Conservation (phyloP, 2,113 vertebrate genomes). For the Pteruthius melanotis region DNA sequence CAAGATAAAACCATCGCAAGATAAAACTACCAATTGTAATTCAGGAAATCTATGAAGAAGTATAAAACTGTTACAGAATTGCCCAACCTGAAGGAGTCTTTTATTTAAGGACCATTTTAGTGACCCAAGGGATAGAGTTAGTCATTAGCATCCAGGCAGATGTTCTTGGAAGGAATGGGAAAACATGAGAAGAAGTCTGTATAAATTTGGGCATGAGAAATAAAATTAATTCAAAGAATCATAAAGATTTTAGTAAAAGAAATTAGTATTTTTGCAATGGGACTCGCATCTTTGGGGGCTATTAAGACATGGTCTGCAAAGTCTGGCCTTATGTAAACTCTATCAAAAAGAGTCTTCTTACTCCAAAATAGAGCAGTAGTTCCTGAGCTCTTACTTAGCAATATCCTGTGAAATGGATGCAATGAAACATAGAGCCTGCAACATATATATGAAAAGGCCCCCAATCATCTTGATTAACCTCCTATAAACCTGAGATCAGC, state of each 20-base stretch:
- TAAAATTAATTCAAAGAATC: not conserved
- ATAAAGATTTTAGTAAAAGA: not conserved
- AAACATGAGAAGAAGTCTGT: not conserved
- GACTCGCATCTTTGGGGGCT: not conserved
- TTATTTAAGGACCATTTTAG: not conserved
- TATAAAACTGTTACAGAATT: not conserved
- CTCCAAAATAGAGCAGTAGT: not conserved
- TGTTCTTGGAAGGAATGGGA: not conserved
- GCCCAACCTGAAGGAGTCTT: not conserved
- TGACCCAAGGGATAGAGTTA: not conserved
- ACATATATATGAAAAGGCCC: not conserved
- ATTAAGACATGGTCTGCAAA: not conserved
- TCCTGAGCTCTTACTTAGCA: not conserved
- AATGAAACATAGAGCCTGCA: not conserved
- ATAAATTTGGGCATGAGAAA: not conserved
- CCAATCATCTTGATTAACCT: not conserved
- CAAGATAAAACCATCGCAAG: not conserved
- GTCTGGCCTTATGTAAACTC: not conserved
- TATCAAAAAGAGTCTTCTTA: not conserved
- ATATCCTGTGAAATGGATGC: not conserved
- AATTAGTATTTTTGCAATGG: not conserved
- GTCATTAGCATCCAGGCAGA: not conserved
- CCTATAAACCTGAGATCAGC: not conserved
- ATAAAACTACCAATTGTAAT: not conserved
- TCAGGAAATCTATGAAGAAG: not conserved